phyloP scores from a whole-genome alignment of 2,113 vertebrate species.

The Solea senegalensis region DNA sequence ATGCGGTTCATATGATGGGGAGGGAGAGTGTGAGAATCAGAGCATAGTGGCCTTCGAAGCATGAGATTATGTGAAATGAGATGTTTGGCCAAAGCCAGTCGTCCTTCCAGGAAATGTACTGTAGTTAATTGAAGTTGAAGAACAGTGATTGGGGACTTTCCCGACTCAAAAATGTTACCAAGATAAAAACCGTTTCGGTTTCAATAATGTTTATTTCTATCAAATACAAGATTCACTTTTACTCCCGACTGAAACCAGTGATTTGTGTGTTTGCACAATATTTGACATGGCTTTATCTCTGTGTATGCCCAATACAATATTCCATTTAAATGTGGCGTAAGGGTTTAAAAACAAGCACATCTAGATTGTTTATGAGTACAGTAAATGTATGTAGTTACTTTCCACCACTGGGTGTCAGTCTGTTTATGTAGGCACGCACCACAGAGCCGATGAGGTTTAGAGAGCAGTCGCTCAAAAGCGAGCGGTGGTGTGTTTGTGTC shows the following conservation, averaged over 20 bases:
- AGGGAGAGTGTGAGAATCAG: slow-evolving; percentile 17
- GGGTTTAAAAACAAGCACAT: background rate
- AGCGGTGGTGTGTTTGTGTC: slow-evolving; percentile 60
- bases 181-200: too few species aligned
- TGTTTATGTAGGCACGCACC: slow-evolving; percentile 17
- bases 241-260: too few species aligned
- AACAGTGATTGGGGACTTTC: slow-evolving; percentile 37
- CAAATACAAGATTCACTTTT: too few species aligned
- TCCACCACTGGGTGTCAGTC: slow-evolving; percentile 28
- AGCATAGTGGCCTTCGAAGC: slow-evolving; percentile 47
- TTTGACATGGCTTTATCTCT: too few species aligned
- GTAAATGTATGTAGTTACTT: slow-evolving; percentile 14
- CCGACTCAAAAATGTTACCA: too few species aligned
- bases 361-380: background rate
- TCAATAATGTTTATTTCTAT: too few species aligned
- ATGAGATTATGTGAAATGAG: slow-evolving; percentile 41
- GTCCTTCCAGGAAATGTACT: slow-evolving; percentile 42
- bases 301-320: too few species aligned
- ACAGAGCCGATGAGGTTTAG: slow-evolving; percentile 22
- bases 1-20: background rate
- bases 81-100: slow-evolving; percentile 51
- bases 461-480: slow-evolving; percentile 41
- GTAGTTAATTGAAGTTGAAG: slow-evolving; percentile 49
- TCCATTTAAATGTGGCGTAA: background rate
- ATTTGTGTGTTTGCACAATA: too few species aligned